Conservation (phyloP, 64 coral and sea anemone genomes). For the Exaiptasia diaphana region DNA sequence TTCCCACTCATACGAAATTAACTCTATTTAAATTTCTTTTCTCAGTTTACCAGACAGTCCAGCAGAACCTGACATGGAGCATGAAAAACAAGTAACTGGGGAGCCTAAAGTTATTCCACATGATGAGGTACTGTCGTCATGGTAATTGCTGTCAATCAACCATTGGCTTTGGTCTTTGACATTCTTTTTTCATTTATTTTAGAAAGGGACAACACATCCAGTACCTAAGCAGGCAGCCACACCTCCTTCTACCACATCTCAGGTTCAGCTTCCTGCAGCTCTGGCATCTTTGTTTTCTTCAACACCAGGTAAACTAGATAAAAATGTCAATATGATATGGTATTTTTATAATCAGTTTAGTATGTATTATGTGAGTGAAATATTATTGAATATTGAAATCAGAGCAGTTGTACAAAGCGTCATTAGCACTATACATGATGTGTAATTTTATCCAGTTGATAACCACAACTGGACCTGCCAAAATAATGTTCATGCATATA, state of each 20-base stretch:
- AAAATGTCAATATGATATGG: neutral
- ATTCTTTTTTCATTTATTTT: neutral
- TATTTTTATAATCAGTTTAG: neutral
- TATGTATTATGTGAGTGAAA: no score
- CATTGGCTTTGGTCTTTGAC: neutral
- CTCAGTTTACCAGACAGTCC: constrained; percentile 87
- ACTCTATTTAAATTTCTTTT: no score
- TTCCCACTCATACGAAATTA: no score
- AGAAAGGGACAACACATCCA: constrained; percentile 89
- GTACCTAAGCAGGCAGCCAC: constrained; percentile 44
- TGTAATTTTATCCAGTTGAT: no score
- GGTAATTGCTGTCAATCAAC: no score
- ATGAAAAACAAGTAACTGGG: constrained; percentile 46
- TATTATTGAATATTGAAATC: no score
- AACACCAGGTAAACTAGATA: constrained; percentile 21
- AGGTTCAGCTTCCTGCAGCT: constrained; percentile 73
- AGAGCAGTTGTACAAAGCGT: no score
- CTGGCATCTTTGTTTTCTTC: constrained; percentile 66
- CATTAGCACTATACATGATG: no score
- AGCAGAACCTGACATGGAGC: constrained; percentile 86
- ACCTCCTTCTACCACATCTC: constrained; percentile 8
- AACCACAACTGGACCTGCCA: no score
- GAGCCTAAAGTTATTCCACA: constrained; percentile 90
- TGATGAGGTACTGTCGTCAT: constrained; percentile 99
- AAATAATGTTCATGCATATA: no score